These are phyloP conservation scores for Heliconius ethilla DNA, from an alignment of 2,888 invertebrate genomes.

Conservation along the genomic window DNA sequence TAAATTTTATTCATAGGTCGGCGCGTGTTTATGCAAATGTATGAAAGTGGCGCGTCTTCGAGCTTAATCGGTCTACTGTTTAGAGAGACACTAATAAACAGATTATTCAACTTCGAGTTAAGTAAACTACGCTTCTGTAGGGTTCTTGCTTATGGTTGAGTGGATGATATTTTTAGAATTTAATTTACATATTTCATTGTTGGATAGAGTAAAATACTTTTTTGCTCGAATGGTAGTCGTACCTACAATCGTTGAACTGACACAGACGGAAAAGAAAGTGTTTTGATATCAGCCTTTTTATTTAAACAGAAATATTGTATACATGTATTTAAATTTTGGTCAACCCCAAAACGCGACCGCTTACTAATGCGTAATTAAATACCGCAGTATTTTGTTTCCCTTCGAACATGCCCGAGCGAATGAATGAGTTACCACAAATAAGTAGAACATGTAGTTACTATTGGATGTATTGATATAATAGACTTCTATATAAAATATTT, in stretches of 20 bases:
- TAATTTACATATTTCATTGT: too few relatives aligned
- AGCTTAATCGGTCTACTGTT: conserved; percentile 24
- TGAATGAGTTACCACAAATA: conserved; percentile 11
- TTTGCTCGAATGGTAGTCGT: too few relatives aligned
- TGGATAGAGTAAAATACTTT: too few relatives aligned
- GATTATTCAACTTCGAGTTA: conserved; percentile 7
- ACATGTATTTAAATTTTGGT: not conserved
- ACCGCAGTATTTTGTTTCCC: conserved; percentile 16
- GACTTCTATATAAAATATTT: too few relatives aligned
- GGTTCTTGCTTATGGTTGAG: not conserved
- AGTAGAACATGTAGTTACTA: not conserved
- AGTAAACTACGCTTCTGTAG: not conserved
- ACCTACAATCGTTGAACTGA: too few relatives aligned
- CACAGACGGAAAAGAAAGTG: too few relatives aligned
- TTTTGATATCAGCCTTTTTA: not conserved
- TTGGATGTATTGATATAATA: not conserved
- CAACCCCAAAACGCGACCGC: conserved; percentile 2
- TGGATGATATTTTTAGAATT: not conserved
- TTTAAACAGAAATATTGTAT: too few relatives aligned
- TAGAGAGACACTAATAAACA: conserved; percentile 21
- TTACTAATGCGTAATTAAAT: conserved; percentile 21
- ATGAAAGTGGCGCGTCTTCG: conserved; percentile 21
- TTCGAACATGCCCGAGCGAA: conserved; percentile 7
- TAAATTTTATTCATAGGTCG: conserved; percentile 31
- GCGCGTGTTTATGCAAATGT: conserved; percentile 30